A percentile compares a stretch with the other conserved stretches of the same genome.
Conservation (phyloP, 1,140 invertebrate species). For the Bactericera cockerelli region DNA sequence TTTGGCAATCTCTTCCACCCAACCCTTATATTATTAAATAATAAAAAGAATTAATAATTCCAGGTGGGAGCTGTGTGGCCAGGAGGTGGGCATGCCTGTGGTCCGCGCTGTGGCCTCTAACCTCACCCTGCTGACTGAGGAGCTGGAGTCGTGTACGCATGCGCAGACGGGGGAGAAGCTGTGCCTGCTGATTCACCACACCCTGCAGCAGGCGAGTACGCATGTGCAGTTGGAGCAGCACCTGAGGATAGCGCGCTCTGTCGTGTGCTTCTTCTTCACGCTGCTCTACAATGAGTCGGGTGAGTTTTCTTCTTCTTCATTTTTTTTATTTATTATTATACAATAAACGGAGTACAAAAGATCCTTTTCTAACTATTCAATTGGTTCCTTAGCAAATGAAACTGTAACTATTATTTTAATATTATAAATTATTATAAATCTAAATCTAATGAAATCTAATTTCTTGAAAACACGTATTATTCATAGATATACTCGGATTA, state of each 20-base stretch:
- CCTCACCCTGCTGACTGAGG: not conserved
- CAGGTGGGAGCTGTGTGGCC: not conserved
- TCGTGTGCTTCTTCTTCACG: not conserved
- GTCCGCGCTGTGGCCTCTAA: not conserved
- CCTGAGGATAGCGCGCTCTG: not conserved
- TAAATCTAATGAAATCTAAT: no score
- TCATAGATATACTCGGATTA: no score
- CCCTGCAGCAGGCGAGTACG: not conserved
- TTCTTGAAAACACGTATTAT: no score
- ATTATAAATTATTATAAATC: no score
- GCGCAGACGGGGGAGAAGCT: not conserved
- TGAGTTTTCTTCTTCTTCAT: no score
- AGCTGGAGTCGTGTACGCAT: not conserved
- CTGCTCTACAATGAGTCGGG: not conserved
- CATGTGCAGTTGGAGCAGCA: slow-evolving; percentile 2
- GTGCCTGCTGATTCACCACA: not conserved
- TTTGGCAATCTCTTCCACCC: no score
- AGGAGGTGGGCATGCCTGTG: not conserved
- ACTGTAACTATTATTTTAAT: no score
- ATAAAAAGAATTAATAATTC: not conserved
- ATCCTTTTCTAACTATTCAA: no score
- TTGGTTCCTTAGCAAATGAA: no score
- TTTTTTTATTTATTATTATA: no score
- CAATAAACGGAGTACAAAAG: no score
- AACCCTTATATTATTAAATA: no score